Base-by-base conservation (phyloP, 1,140 invertebrate species). In the Drosophila triauraria region DNA sequence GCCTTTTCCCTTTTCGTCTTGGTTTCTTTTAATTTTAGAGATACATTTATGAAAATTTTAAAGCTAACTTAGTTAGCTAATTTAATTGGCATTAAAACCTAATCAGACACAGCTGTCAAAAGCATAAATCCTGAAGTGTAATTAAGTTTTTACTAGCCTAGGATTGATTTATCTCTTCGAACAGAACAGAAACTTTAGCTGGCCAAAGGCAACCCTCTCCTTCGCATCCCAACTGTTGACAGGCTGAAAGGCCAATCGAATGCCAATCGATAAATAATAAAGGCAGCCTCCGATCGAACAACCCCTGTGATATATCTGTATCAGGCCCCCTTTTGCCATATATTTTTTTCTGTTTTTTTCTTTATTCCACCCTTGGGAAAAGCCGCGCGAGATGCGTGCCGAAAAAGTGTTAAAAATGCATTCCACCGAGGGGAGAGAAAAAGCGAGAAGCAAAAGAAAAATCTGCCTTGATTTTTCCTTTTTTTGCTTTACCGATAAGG, bases 261-360 rank as follows among this genome's bases (percentile, higher is more conserved):
- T 60, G 58, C 43, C 84, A 88, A 87, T 87, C 83, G 84, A 87
- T 87, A 87, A 88, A 77, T 82, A 87, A 83, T 87, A 87, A 82
- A 82, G 64, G 57, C 67, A 62, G 76, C 50, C 72, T 54, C 76
- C 47, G 80, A 65, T 75, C 63, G 78, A 70, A 68, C 67, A 4
- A 70, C 58, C 48, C 46, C 54, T 17, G 35, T 38, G 23, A 54
- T 38, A 57, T 44, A 57, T 44, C 12, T 30, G 32, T 60, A 43
- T 30, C 17, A 25, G 30, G 23, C 13, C 44, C 17, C 46, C 25
- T 32, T 10, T 23, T 12, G 23, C 17, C 27, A 40, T 40, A 47
- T 58, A 30, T 30, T 6, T 13, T 27, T 56, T 40, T 17, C 17
- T 40, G 53, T 35, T 42, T 42, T 72, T 23, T 40, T 62, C 30